Evolutionary conservation across 2,113 vertebrate species (phyloP).

Genomic region (Elephantulus edwardii): DNA sequence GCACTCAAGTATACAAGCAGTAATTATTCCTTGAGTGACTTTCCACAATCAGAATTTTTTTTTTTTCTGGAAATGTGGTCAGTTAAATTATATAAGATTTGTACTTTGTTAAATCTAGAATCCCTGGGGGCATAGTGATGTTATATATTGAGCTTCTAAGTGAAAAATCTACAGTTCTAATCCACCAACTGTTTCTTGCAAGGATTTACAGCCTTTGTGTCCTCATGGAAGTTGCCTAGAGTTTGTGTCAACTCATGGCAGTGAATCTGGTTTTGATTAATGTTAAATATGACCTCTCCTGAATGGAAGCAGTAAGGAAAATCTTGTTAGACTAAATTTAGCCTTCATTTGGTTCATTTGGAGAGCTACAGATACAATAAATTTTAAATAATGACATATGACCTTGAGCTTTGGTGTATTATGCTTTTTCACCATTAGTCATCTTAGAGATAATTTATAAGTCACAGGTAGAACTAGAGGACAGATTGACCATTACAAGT

Average conservation of each 20-base stretch:
- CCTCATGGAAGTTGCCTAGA: too few species aligned
- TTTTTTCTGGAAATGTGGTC: conserved; percentile 6
- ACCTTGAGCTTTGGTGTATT: background rate
- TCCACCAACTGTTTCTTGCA: too few species aligned
- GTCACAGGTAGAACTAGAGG: background rate
- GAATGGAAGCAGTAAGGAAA: background rate
- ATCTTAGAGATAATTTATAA: background rate
- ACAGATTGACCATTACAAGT: background rate
- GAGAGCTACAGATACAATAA: background rate
- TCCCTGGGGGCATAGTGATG: too few species aligned
- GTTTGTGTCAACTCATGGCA: too few species aligned
- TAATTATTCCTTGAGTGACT: conserved; percentile 15
- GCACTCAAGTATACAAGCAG: background rate
- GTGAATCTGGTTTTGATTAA: too few species aligned
- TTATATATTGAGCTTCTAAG: too few species aligned
- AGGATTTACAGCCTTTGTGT: too few species aligned
- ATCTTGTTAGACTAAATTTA: background rate
- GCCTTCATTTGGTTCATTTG: background rate
- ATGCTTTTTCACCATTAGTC: background rate
- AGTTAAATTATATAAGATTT: background rate
- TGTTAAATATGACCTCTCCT: background rate
- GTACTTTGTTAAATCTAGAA: background rate
- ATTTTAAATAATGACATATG: conserved; percentile 10
- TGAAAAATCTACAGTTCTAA: too few species aligned
- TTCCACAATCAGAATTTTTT: background rate